These are phyloP conservation scores for Dysidea cf. avara DNA, from an alignment of 37 sponge, comb jelly and placozoan species.

Conservation along the genomic window DNA sequence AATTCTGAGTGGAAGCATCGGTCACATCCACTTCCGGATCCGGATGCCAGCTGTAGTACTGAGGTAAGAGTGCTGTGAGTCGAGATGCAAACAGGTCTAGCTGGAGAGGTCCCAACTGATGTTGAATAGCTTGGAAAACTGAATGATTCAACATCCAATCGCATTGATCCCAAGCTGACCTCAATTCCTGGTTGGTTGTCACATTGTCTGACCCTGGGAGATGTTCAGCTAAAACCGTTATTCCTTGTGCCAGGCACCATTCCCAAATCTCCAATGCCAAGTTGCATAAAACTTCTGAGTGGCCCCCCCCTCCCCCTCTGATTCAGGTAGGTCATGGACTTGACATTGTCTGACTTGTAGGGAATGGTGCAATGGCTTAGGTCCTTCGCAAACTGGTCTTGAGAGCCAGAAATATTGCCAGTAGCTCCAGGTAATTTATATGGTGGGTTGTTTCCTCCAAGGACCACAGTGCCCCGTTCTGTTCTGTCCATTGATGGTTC, in stretches of 20 bases:
- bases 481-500: not conserved
- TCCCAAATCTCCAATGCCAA: slow-evolving; percentile 5
- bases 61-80: slow-evolving; percentile 1
- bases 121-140: not conserved
- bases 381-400: not conserved
- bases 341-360: not conserved
- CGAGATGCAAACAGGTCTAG: slow-evolving; percentile 30
- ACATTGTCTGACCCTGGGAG: slow-evolving; percentile 9
- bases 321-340: slow-evolving; percentile 8
- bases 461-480: slow-evolving; percentile 23
- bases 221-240: slow-evolving; percentile 4
- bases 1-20: slow-evolving; percentile 4
- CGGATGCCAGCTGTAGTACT: slow-evolving; percentile 15
- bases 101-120: not conserved
- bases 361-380: not conserved
- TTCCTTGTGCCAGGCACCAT: not conserved
- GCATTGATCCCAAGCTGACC: not conserved
- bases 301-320: not conserved
- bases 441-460: not conserved
- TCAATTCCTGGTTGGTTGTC: slow-evolving; percentile 4
- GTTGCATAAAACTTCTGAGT: not conserved
- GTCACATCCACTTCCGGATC: slow-evolving; percentile 7
- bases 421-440: too few species aligned
- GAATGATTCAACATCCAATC: slow-evolving; percentile 11
- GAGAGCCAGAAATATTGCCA: slow-evolving; percentile 8